A percentile compares a stretch with the other conserved stretches of the same genome.
Conservation (phyloP, 2,113 vertebrate species). For the Apus apus region DNA sequence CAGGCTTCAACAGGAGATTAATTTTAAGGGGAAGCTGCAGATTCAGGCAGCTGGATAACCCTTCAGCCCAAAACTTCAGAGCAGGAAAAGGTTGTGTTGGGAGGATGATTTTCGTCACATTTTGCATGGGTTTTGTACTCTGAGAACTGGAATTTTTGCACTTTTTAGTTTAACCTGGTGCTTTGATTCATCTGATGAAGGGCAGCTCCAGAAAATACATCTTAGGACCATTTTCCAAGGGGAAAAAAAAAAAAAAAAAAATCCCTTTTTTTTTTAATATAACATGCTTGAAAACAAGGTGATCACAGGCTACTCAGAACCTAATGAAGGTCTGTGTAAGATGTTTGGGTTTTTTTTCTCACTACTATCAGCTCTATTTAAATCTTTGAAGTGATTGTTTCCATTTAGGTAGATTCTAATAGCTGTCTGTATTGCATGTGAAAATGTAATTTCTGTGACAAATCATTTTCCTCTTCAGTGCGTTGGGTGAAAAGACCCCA, state of each 20-base stretch:
- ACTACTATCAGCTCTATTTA: neutral
- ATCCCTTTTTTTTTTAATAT: neutral
- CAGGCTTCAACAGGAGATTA: neutral
- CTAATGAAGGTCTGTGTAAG: neutral
- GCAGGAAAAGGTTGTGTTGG: neutral
- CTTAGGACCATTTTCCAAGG: neutral
- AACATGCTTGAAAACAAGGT: neutral
- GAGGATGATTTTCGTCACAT: accelerated
- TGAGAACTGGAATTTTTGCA: neutral
- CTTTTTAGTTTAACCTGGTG: neutral
- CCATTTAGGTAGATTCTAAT: neutral
- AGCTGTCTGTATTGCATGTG: neutral
- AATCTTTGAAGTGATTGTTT: neutral
- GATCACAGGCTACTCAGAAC: neutral
- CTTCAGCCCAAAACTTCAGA: neutral
- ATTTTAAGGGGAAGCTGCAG: neutral
- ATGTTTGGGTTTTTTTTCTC: neutral
- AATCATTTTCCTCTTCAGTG: neutral
- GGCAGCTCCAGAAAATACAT: neutral
- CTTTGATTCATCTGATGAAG: neutral
- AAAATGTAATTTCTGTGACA: neutral
- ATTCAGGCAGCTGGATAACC: accelerated
- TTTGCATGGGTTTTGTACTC: neutral
- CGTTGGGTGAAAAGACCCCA: neutral
- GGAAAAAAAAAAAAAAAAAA: neutral